Evolutionary conservation across 2,113 vertebrate species (phyloP), one percentile per base, ranked within the genome.

Genomic region (Tangachromis dhanisi): DNA sequence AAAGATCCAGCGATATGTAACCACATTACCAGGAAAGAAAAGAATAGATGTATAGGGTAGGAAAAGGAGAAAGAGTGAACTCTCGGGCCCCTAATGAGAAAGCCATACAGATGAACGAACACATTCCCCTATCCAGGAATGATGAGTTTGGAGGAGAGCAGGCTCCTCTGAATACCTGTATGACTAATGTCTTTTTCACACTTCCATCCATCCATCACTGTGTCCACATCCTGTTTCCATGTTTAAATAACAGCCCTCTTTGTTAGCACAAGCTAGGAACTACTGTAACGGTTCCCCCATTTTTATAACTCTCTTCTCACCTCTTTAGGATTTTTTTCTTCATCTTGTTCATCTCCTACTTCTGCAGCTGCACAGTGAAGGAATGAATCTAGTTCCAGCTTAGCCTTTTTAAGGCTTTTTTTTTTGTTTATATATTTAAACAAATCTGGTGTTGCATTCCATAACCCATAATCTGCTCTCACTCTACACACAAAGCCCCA

Each of bases 131-230:
- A 2, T 81, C 31, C 33, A 83, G 84, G 71, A 81, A 68, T 9
- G 51, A 79, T 81, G 79, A 61, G 80, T 78, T 81, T 49, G 86
- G 42, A 86, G 42, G 83, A 76, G 79, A 88, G 84, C 82, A 83
- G 80, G 78, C 88, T 90, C 84, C 80, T 24, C 88, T 85, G 84
- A 91, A 93, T 91, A 90, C 94, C 86, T 53, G 88, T 92, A 92
- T 93, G 92, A 96, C 96, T 95, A 96, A 97, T 96, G 94, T 91
- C 93, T 96, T 95, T 95, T 96, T 96, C 95, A 96, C 96, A 87
- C 85, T 89, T 89, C 84, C 38, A 42, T 54, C 90, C 93, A 95
- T 95, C 92, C 88, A 94, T 96, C 93, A 95, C 59, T 80, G 85
- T 89, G 91, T 93, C 90, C 85, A 86, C 92, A 86, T 88, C 83